Evolutionary conservation across 2,888 invertebrate genomes (phyloP).

Genomic region (Smittia sp.): DNA sequence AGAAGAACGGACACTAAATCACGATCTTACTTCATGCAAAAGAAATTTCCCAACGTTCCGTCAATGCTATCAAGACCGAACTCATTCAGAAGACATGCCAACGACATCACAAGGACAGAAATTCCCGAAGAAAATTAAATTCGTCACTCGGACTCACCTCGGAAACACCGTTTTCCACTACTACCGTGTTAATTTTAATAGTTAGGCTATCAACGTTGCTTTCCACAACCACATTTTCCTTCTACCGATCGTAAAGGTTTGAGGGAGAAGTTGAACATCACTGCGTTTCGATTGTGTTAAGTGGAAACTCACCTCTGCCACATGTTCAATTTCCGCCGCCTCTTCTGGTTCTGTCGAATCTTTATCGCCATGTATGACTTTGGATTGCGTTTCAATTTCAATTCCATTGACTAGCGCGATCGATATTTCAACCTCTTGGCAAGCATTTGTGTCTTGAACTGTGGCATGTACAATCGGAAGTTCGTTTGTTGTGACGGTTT

Average conservation of each 20-base stretch:
- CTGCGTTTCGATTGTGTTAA: background rate
- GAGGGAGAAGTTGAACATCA: background rate
- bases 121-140: background rate
- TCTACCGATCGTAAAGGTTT: background rate
- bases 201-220: background rate
- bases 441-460: background rate
- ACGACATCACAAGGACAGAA: background rate
- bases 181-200: constrained; percentile 11
- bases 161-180: background rate
- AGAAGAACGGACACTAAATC: too few relatives aligned
- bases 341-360: background rate
- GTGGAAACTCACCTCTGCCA: constrained; percentile 24
- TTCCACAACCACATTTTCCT: background rate
- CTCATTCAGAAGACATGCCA: background rate
- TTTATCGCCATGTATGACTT: background rate
- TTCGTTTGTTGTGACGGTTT: background rate
- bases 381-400: background rate
- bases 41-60: too few relatives aligned
- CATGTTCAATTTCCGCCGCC: constrained; percentile 15
- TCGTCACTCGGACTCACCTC: background rate
- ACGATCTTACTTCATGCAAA: too few relatives aligned
- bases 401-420: background rate
- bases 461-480: background rate
- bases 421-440: background rate
- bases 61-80: too few relatives aligned